phyloP scores from a whole-genome alignment of 1,140 invertebrate species.

The Anastrepha obliqua region DNA sequence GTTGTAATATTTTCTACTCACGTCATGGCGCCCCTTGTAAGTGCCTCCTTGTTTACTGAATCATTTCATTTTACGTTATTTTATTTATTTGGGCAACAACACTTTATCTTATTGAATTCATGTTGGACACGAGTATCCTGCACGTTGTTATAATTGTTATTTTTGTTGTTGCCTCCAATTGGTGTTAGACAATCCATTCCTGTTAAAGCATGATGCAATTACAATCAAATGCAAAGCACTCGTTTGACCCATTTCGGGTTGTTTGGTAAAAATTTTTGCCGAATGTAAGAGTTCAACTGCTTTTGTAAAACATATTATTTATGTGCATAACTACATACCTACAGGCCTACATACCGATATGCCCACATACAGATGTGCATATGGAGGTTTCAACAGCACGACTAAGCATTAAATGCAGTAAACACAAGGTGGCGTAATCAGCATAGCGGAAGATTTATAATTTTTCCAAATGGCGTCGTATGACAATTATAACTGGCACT shows the following conservation, averaged over 20 bases:
- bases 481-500: no score
- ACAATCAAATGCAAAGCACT: constrained; percentile 33
- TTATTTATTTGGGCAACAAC: not conserved
- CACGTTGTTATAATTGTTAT: not conserved
- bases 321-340: no score
- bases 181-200: constrained; percentile 48
- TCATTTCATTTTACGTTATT: not conserved
- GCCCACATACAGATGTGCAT: no score
- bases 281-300: no score
- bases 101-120: constrained; percentile 13
- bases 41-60: not conserved
- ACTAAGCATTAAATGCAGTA: no score
- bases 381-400: no score
- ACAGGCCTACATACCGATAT: no score
- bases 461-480: no score
- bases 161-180: not conserved
- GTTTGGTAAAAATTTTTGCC: no score
- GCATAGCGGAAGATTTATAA: no score
- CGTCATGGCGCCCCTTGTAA: constrained; percentile 46
- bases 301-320: no score
- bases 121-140: constrained; percentile 38
- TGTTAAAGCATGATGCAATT: constrained; percentile 31
- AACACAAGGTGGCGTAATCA: no score
- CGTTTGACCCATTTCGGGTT: constrained; percentile 38
- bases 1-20: constrained; percentile 51